Percentiles rank a stretch among this genome's conserved stretches.
phyloP scores from a whole-genome alignment of 2,797 vertebrate species.

The Falco concolor region DNA sequence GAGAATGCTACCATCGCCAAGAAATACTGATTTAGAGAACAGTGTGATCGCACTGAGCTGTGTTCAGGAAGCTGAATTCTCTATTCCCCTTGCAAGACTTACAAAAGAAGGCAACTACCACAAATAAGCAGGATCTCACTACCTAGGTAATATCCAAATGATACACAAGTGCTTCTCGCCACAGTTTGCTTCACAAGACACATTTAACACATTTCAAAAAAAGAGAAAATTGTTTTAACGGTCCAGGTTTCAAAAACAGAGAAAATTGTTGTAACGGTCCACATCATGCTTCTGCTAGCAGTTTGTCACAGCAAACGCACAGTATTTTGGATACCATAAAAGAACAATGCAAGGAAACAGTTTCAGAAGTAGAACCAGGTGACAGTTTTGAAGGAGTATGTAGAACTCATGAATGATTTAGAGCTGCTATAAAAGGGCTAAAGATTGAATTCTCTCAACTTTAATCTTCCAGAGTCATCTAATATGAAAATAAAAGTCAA shows the following conservation, averaged over 20 bases:
- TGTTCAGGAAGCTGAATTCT: not conserved
- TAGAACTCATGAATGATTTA: not conserved
- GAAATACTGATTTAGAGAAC: not conserved
- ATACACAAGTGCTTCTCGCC: not conserved
- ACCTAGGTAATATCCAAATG: not conserved
- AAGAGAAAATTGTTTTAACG: not conserved
- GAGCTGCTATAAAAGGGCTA: not conserved
- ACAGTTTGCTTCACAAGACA: not conserved
- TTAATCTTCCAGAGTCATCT: not conserved
- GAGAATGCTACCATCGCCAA: not conserved
- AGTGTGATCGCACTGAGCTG: not conserved
- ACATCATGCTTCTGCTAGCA: not conserved
- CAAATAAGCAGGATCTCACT: not conserved
- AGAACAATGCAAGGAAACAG: not conserved
- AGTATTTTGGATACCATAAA: not conserved
- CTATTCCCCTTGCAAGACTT: not conserved
- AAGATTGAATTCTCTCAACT: not conserved
- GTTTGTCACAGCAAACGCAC: not conserved
- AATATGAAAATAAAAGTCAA: not conserved
- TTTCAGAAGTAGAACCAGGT: not conserved
- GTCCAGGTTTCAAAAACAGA: not conserved
- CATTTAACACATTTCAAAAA: not conserved
- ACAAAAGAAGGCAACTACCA: not conserved
- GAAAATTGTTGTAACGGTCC: not conserved
- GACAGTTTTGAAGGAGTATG: not conserved